Conservation (phyloP, 2,888 invertebrate species). For the Metellina segmentata region DNA sequence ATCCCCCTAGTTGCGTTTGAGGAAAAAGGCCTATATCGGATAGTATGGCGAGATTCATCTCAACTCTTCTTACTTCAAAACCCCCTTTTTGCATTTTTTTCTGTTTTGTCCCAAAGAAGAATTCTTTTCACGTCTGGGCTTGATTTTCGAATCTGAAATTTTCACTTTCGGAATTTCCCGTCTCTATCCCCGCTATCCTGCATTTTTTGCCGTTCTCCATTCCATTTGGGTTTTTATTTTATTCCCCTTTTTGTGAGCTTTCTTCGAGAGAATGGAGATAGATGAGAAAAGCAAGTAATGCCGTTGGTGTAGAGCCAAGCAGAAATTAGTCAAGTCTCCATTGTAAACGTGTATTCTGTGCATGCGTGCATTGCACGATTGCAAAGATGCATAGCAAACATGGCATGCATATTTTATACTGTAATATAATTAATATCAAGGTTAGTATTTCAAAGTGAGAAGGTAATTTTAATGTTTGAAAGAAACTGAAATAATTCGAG, state of each 20-base stretch:
- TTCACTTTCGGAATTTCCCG: slow-evolving; percentile 41
- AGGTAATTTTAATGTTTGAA: no score
- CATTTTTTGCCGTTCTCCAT: not conserved
- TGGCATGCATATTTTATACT: no score
- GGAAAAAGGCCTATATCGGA: slow-evolving; percentile 28
- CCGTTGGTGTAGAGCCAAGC: no score
- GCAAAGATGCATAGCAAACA: no score
- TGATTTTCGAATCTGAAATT: slow-evolving; percentile 60
- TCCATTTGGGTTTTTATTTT: not conserved
- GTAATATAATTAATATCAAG: no score
- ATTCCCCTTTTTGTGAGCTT: slow-evolving; percentile 2
- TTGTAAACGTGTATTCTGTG: no score
- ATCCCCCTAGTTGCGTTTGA: slow-evolving; percentile 38
- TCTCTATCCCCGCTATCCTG: not conserved
- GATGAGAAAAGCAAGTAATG: not conserved
- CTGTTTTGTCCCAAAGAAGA: slow-evolving; percentile 16
- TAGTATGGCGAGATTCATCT: slow-evolving; percentile 5
- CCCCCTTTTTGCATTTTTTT: not conserved
- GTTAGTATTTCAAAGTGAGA: no score
- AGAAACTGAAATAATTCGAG: no score
- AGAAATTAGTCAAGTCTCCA: no score
- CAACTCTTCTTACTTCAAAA: not conserved
- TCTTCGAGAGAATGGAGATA: not conserved
- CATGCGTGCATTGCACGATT: no score
- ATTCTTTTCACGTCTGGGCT: slow-evolving; percentile 53